Evolutionary conservation across 1,140 invertebrate genomes (phyloP).

Genomic region (Drosophila quadrilineata): DNA sequence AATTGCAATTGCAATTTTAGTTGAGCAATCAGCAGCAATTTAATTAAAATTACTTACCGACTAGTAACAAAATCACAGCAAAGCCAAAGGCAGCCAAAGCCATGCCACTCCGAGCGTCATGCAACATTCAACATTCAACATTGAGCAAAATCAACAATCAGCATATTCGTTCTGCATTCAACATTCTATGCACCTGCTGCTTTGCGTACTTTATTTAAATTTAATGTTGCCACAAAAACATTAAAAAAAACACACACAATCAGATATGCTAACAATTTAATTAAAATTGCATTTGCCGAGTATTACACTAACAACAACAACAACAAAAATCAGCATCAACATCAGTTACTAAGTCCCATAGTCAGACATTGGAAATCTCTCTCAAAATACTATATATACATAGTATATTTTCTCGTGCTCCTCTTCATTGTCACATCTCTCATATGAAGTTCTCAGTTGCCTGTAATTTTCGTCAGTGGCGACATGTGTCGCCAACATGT

Average conservation of each 20-base stretch:
- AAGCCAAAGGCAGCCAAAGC: too few relatives aligned
- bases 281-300: conserved; percentile 52
- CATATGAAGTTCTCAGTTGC: too few relatives aligned
- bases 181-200: conserved; percentile 5
- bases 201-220: conserved; percentile 30
- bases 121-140: too few relatives aligned
- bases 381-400: too few relatives aligned
- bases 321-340: conserved; percentile 2
- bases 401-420: too few relatives aligned
- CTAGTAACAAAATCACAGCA: conserved; percentile 1
- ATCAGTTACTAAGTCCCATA: neutral
- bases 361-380: neutral
- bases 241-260: too few relatives aligned
- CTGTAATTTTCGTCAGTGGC: too few relatives aligned
- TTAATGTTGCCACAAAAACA: conserved; percentile 47
- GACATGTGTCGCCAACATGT: too few relatives aligned
- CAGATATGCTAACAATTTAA: conserved; percentile 64
- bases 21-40: conserved; percentile 33
- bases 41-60: conserved; percentile 64
- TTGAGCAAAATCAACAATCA: too few relatives aligned
- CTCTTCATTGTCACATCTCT: too few relatives aligned
- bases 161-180: too few relatives aligned
- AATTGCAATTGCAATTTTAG: conserved; percentile 62
- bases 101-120: too few relatives aligned
- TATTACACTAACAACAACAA: conserved; percentile 22